Evolutionary conservation across 2,113 vertebrate species (phyloP), one percentile per base, ranked within the genome.

Genomic region (Dicentrarchus labrax): DNA sequence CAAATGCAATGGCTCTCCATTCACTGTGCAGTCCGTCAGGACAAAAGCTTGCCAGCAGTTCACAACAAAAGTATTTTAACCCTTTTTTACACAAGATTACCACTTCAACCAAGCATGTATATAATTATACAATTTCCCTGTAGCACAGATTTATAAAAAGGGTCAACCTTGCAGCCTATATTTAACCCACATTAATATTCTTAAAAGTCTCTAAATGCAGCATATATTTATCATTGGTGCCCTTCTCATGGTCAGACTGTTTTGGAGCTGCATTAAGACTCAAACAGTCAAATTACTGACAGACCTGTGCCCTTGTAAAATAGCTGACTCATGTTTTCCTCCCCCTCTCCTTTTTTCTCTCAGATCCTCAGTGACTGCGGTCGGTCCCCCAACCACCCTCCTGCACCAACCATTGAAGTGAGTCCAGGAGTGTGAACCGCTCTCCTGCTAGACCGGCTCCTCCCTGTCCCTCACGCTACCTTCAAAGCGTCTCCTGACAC

Each of bases 381-480:
- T 48, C 47, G 12, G 6, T 30, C 36, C 68, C n/a, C 38, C 38
- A 17, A 8, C 10, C 8, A 5, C 24, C 36, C 5, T 69, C 51
- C 68, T 22, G 24, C 30, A 21, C 17, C 80, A 67, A 50, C 47
- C 84, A 87, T 86, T 89, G 89, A 90, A 91, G 86, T 77, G 62
- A 76, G 47, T 56, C 21, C 77, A 50, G 50, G 68, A 84, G 89
- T 80, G 80, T 70, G 66, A 88, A 77, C 51, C 7, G 0, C 22
- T 76, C 56, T 72, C 53, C 54, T 39, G 39, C 72, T 56, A 24
- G 8, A 57, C 9, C 2, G 6, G 10, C 62, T 12, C 43, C 80
- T 64, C 72, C 43, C 47, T 11, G 19, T 21, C 41, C 78, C 53
- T 41, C 16, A 17, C 39, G 57, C 19, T 16, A 56, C 17, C 41